Evolutionary conservation across 2,797 vertebrate species (phyloP).

Genomic region (Danionella dracula): DNA sequence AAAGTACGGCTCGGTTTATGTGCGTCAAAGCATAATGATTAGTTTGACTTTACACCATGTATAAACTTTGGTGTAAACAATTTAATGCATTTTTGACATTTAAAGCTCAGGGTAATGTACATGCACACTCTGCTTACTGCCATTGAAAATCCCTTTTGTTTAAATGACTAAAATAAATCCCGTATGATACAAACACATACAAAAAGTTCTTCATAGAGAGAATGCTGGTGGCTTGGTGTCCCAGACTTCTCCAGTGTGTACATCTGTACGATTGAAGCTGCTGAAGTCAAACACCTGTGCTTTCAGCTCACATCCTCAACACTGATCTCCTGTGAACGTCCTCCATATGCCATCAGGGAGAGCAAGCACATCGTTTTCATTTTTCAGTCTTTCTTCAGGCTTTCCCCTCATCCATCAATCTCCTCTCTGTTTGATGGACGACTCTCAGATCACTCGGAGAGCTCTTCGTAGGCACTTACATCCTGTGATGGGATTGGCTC

Average conservation of each 20-base stretch:
- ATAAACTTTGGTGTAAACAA: too few species aligned
- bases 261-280: background rate
- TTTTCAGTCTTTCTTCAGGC: constrained; percentile 30
- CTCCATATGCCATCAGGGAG: constrained; percentile 40
- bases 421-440: constrained; percentile 35
- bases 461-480: constrained; percentile 4
- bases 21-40: too few species aligned
- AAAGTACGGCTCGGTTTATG: too few species aligned
- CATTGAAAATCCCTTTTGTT: too few species aligned
- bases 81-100: too few species aligned
- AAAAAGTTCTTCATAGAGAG: too few species aligned
- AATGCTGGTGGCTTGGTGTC: too few species aligned
- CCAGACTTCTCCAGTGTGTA: background rate
- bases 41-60: too few species aligned
- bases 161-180: too few species aligned
- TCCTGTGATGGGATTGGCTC: constrained; percentile 21
- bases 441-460: constrained; percentile 21
- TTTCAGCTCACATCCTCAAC: background rate
- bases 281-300: constrained; percentile 25
- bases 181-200: too few species aligned
- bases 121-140: too few species aligned
- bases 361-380: constrained; percentile 30
- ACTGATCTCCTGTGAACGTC: constrained; percentile 30
- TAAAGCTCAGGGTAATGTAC: too few species aligned
- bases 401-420: constrained; percentile 19